These are phyloP conservation scores for Agriopis aurantiaria DNA, from an alignment of 2,888 invertebrate genomes.

Conservation along the genomic window DNA sequence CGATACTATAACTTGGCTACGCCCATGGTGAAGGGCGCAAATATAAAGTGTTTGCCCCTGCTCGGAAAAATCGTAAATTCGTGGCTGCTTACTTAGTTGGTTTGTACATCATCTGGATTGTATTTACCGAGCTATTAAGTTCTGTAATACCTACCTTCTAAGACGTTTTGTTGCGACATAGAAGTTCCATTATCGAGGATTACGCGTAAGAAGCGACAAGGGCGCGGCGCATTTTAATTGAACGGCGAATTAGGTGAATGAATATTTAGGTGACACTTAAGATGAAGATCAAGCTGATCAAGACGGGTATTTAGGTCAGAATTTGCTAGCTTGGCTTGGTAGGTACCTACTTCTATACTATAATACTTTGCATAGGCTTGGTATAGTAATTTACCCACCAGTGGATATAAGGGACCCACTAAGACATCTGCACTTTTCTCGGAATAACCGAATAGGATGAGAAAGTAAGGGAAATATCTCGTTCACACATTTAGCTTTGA, in stretches of 20 bases:
- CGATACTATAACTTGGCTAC: too few relatives aligned
- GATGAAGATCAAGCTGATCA: conserved; percentile 7
- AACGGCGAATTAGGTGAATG: conserved; percentile 32
- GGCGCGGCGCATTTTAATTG: conserved; percentile 59
- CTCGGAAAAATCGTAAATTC: too few relatives aligned
- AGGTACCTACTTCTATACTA: too few relatives aligned
- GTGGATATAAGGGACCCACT: too few relatives aligned
- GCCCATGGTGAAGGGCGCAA: too few relatives aligned
- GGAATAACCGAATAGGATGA: too few relatives aligned
- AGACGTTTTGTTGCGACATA: conserved; percentile 49
- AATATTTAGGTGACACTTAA: conserved; percentile 34
- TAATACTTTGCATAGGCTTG: too few relatives aligned
- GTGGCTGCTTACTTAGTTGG: neutral
- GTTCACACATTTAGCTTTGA: too few relatives aligned
- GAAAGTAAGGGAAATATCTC: too few relatives aligned
- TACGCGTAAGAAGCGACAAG: conserved; percentile 51
- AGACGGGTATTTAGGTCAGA: conserved; percentile 2
- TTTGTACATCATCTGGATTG: neutral
- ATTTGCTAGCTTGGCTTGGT: neutral
- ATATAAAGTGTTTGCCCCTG: too few relatives aligned
- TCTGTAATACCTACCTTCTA: conserved; percentile 26
- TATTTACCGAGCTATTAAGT: conserved; percentile 23
- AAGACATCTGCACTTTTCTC: too few relatives aligned
- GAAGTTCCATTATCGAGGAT: conserved; percentile 63
- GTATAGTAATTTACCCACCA: too few relatives aligned